Conservation (phyloP, 2,797 vertebrate genomes). For the Coccyzus lansbergi region DNA sequence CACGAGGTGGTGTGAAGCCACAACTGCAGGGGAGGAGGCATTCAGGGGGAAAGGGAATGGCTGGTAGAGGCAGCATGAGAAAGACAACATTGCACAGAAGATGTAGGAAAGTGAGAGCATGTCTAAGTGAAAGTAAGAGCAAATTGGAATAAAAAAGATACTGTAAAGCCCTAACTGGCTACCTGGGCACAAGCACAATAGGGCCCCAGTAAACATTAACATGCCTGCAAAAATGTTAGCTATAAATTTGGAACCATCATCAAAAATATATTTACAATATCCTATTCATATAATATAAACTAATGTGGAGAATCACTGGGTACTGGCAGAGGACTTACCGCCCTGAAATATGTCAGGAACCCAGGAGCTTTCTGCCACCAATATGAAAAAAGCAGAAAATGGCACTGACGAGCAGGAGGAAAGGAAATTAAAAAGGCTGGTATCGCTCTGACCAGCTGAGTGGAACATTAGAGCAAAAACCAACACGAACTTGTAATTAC, state of each 20-base stretch:
- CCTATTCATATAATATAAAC: neutral
- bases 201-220: neutral
- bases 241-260: neutral
- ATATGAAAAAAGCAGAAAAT: conserved; percentile 13
- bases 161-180: neutral
- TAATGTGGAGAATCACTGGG: neutral
- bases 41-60: neutral
- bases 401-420: conserved; percentile 7
- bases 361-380: neutral
- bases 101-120: neutral
- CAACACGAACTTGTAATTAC: conserved; percentile 40
- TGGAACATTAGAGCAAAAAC: neutral
- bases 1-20: neutral
- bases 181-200: neutral
- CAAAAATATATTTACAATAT: neutral
- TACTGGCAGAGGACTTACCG: neutral
- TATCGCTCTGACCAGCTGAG: conserved; percentile 37
- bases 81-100: neutral
- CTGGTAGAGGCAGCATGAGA: neutral
- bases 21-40: neutral
- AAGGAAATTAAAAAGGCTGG: conserved; percentile 47
- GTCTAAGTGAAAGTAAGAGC: neutral
- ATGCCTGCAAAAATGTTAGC: neutral
- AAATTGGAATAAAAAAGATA: neutral
- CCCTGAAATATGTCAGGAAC: neutral